Conservation (phyloP, 1,140 invertebrate species). For the Drosophila paulistorum region DNA sequence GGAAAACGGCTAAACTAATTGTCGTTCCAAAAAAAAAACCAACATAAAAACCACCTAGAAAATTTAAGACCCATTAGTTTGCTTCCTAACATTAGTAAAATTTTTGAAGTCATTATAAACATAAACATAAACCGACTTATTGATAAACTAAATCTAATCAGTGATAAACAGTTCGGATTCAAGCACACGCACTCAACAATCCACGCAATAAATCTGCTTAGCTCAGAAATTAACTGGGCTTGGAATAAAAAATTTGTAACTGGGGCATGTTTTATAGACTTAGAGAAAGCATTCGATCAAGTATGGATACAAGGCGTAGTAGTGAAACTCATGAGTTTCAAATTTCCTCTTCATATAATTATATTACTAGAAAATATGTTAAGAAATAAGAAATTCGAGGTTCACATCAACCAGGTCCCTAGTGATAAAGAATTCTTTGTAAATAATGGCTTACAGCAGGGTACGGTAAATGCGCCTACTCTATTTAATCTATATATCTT, state of each 20-base stretch:
- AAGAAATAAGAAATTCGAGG: neutral
- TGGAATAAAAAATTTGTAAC: constrained; percentile 6
- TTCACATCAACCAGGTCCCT: neutral
- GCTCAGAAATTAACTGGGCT: neutral
- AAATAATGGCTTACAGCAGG: neutral
- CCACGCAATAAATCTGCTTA: neutral
- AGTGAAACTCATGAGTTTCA: neutral
- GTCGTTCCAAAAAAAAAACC: constrained; percentile 12
- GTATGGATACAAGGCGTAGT: neutral
- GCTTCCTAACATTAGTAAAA: neutral
- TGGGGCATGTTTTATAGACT: neutral
- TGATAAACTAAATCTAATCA: neutral
- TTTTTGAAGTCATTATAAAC: constrained; percentile 1
- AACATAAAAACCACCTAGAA: constrained; percentile 10
- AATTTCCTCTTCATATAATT: neutral
- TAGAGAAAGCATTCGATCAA: constrained; percentile 4
- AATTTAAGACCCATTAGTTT: neutral
- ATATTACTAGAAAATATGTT: neutral
- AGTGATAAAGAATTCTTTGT: neutral
- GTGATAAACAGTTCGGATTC: neutral
- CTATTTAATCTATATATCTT: neutral
- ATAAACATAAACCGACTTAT: neutral
- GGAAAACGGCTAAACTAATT: constrained; percentile 14
- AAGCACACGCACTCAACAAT: neutral
- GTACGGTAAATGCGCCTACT: neutral